A percentile compares a stretch with the other conserved stretches of the same genome.
Conservation (phyloP, 2,797 vertebrate genomes). For the Gallinago solitaria region DNA sequence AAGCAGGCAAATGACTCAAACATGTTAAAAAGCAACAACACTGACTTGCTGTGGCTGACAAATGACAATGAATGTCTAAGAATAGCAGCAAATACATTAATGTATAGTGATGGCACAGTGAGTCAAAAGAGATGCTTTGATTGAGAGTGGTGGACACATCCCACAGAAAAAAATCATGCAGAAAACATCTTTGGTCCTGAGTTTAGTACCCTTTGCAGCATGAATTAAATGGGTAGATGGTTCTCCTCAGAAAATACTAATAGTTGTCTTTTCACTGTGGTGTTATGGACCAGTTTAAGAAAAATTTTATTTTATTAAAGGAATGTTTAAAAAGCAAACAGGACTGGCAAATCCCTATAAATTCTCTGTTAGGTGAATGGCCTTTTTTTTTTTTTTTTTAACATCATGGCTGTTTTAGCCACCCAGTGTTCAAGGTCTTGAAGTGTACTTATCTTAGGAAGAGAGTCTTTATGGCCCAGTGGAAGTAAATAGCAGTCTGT, state of each 20-base stretch:
- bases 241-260: background rate
- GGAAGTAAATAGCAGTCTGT: background rate
- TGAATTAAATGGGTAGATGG: background rate
- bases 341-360: background rate
- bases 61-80: conserved; percentile 25
- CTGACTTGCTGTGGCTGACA: background rate
- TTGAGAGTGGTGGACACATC: background rate
- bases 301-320: background rate
- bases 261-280: background rate
- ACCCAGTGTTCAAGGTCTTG: background rate
- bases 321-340: background rate
- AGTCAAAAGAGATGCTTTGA: background rate
- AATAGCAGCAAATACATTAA: conserved; percentile 12
- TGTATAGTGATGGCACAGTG: background rate
- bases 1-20: conserved; percentile 31
- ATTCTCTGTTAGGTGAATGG: background rate
- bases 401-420: background rate
- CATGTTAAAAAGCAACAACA: background rate
- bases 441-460: background rate
- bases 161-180: background rate
- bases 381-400: background rate
- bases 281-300: background rate
- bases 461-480: background rate
- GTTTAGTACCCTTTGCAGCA: background rate
- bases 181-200: background rate